Base-by-base conservation (phyloP, 2,888 invertebrate species). In the Athrips mouffetella region DNA sequence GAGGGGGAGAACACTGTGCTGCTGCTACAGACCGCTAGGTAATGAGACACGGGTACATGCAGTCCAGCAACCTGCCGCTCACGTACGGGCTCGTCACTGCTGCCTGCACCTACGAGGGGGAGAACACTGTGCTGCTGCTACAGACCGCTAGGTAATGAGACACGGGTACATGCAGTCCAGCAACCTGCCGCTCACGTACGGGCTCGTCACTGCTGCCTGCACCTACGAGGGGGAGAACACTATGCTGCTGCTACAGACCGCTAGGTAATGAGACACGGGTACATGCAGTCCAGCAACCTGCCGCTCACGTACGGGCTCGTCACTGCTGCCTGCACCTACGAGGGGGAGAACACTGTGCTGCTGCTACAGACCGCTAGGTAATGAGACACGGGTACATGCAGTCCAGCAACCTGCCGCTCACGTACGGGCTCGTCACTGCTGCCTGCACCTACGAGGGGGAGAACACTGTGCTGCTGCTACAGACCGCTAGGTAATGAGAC, bases 311-410 rank as follows among this genome's bases (percentile, higher is more conserved):
- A n/a, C n/a, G n/a, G n/a, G n/a, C n/a, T n/a, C n/a, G n/a, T n/a
- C n/a, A n/a, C n/a, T n/a, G n/a, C n/a, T n/a, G n/a, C n/a, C n/a
- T n/a, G n/a, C n/a, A n/a, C n/a, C n/a, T n/a, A n/a, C n/a, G 97
- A 98, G 83, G 97, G 98, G 2, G 97, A 98, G 85, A 97, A 98
- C 18, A 46, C 46, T 8, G 97, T 98, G 6, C 89, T 98, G 76
- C 82, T 94, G 46, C 84, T 97, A 27, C 97, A 98, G 84, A 94
- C 95, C 0, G 96, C 96, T 16, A 52, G 49, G 48, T 52, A 18
- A n/a, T n/a, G n/a, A n/a, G 98, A 0, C 98, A 98, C 79, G 98
- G 98, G 3, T 77, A 95, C 86, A 94, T 96, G 94, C 91, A 93
- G 46, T 90, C 93, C 45, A 95, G 97, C 52, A 96, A 94, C 94